Conservation (phyloP, 1,140 invertebrate genomes). For the Elysia chlorotica region DNA sequence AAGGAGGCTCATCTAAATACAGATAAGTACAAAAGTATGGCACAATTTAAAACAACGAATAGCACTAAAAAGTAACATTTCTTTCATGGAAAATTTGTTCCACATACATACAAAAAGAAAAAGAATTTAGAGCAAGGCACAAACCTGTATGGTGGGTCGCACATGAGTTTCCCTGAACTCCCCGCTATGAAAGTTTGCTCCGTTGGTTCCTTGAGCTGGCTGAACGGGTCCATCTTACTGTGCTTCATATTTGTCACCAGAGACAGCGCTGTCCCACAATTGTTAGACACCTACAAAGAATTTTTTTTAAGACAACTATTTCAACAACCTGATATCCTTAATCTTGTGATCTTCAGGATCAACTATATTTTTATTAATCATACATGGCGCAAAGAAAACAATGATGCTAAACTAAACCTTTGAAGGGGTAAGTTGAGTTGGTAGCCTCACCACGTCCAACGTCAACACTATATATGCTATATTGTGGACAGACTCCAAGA, state of each 20-base stretch:
- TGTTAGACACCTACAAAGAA: constrained; percentile 75
- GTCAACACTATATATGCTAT: background rate
- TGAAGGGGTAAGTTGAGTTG: background rate
- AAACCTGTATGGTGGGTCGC: constrained; percentile 38
- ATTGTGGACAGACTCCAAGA: no score
- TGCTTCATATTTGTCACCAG: constrained; percentile 25
- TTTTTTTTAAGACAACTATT: no score
- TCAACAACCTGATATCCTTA: no score
- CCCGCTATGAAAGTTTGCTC: constrained; percentile 23
- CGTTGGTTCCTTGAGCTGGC: constrained; percentile 3
- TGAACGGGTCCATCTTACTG: constrained; percentile 33
- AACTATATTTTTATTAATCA: background rate
- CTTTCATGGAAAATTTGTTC: background rate
- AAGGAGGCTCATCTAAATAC: background rate
- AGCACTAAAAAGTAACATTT: background rate
- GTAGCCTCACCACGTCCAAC: background rate
- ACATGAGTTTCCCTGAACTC: constrained; percentile 32
- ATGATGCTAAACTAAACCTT: background rate
- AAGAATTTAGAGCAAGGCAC: constrained; percentile 1
- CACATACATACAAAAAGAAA: background rate
- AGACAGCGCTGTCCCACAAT: constrained; percentile 75
- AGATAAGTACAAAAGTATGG: background rate
- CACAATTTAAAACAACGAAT: background rate
- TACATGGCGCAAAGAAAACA: background rate
- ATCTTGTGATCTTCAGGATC: background rate